Percentiles rank a stretch among this genome's conserved stretches.
Conservation (phyloP, 2,113 vertebrate genomes). For the Callionymus lyra region DNA sequence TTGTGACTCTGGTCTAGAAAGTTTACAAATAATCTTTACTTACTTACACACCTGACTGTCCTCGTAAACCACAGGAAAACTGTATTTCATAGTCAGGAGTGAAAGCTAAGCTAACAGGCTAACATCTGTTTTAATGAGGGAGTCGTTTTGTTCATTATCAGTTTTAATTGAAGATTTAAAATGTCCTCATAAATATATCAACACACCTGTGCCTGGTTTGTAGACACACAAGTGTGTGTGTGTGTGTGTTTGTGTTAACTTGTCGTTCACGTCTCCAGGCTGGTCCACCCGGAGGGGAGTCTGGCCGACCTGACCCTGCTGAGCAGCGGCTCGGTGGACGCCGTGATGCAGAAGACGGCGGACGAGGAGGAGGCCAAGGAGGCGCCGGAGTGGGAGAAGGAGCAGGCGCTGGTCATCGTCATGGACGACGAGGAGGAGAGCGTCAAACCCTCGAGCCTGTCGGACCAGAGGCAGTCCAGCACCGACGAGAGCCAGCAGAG, state of each 20-base stretch:
- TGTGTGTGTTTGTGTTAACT: conserved; percentile 3
- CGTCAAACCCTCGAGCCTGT: conserved; percentile 47
- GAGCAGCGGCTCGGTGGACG: conserved; percentile 67
- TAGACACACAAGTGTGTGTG: background rate
- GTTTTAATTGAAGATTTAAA: background rate
- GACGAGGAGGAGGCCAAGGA: conserved; percentile 27
- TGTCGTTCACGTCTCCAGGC: conserved; percentile 52
- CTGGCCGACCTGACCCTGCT: conserved; percentile 88
- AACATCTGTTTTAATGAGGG: no score
- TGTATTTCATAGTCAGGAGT: no score
- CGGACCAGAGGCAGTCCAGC: conserved; percentile 48
- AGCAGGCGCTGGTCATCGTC: conserved; percentile 53
- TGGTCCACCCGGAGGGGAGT: conserved; percentile 88
- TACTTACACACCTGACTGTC: no score
- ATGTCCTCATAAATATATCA: conserved; percentile 40
- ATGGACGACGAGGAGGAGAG: conserved; percentile 47
- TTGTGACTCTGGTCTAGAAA: no score
- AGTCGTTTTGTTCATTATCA: no score
- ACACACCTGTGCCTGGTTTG: conserved; percentile 2
- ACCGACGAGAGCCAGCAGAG: conserved; percentile 56
- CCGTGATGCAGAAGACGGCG: conserved; percentile 49
- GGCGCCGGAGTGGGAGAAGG: conserved; percentile 31
- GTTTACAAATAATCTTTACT: no score
- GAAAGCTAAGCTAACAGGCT: no score
- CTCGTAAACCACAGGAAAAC: no score